phyloP scores from a whole-genome alignment of 1,140 invertebrate genomes.

The Solen grandis region DNA sequence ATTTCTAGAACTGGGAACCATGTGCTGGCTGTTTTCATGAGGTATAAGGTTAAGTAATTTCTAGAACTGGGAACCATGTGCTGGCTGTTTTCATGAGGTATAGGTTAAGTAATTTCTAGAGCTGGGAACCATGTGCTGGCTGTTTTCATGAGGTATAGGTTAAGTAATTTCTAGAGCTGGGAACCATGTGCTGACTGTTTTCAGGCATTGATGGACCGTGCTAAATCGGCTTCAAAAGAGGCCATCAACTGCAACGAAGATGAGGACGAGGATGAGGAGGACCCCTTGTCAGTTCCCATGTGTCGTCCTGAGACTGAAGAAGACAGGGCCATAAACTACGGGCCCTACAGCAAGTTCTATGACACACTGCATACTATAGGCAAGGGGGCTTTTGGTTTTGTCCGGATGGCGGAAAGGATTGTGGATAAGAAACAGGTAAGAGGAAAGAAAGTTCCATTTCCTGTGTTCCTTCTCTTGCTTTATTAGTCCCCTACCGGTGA shows the following conservation, averaged over 20 bases:
- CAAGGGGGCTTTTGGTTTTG: constrained; percentile 89
- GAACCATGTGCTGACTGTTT: too few species aligned
- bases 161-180: not conserved
- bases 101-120: not conserved
- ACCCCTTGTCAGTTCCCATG: not conserved
- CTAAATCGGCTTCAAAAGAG: constrained; percentile 34
- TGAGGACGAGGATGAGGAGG: constrained; percentile 39
- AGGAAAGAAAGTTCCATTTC: not conserved
- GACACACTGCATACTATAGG: constrained; percentile 88
- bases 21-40: too few species aligned
- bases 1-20: too few species aligned
- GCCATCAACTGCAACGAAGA: too few species aligned
- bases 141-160: not conserved
- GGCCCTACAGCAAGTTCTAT: constrained; percentile 80
- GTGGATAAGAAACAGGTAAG: constrained; percentile 84
- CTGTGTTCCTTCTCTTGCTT: not conserved
- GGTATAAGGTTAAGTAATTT: not conserved
- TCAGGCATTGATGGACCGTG: constrained; percentile 39
- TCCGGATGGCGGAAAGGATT: constrained; percentile 86
- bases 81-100: too few species aligned
- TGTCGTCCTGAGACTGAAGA: constrained; percentile 31
- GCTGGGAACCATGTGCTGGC: not conserved
- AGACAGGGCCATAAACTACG: constrained; percentile 34
- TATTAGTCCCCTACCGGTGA: too few species aligned
- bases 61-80: too few species aligned